Base-by-base conservation (phyloP, 2,797 vertebrate species). In the Orientallactaga sibirica region DNA sequence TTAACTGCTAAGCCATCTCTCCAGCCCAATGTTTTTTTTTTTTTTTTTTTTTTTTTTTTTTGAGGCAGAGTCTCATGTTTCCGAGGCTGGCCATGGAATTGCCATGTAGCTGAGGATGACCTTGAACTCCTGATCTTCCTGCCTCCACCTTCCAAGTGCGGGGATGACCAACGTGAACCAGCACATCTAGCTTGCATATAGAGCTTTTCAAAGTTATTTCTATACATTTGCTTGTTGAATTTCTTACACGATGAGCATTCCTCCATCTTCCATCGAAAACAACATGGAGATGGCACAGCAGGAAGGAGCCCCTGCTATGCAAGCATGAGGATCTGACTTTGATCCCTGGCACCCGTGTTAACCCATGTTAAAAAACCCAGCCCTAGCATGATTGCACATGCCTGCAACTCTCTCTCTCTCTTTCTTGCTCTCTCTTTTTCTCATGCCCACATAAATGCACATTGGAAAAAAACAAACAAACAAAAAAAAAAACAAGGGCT, bases 211-310 rank as follows among this genome's bases (percentile, higher is more conserved):
- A 75, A 48, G 64, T 76, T 24, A 76, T 27, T 86, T 86, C 88
- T 68, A 27, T 64, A 70, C 33, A 8, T 11, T 90, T 94, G 43
- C 52, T 93, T 61, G 11, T 78, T 61, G 78, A 67, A 2, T 48
- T 48, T 48, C 48, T 48, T 48, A 52, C 10, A 52, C 43, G 93
- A 78, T n/a, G n/a, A 0, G 3, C 92, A 15, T 95, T 87, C 3
- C 20, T 86, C 84, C 55, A 80, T 73, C 9, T 58, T 91, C 75
- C 19, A 48, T 71, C 64, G 71, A 70, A 86, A 94, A 90, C 41
- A 77, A 33, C 16, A 43, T 27, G 12, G 8, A 89, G 6, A 48
- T 8, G 48, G 48, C 48, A 48, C 48, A 48, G 48, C 48, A 6
- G 7, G 48, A 7, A 48, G 10, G 48, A 48, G 7, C 48, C 48